Base-by-base conservation (phyloP, 2,797 vertebrate genomes). In the Mycteria americana region DNA sequence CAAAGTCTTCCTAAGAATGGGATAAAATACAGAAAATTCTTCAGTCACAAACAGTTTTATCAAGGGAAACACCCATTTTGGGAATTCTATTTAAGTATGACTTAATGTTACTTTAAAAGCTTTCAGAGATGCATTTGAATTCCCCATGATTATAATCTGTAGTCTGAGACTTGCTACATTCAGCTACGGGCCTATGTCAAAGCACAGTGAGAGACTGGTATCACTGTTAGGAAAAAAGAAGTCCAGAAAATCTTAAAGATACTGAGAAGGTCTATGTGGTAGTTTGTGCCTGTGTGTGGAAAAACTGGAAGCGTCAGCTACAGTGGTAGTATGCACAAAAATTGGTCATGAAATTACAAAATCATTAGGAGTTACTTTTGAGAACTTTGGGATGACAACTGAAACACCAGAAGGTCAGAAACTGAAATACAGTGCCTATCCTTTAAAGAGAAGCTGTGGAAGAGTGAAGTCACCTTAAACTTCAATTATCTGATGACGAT, bases 381-480 rank as follows among this genome's bases (percentile, higher is more conserved):
- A 59, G 65, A 89, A 75, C 43, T 22, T 30, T 28, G 35, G 7
- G 6, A 6, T 6, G 46, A 33, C 18, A 81, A 60, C n/a, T 4
- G 5, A 60, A 70, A 64, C 18, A 23, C 9, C 2, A n/a, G 15
- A 72, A 63, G 16, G 39, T 33, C 16, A 50, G 54, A 59, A 46
- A 1, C 0, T 5, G 39, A 69, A 59, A 74, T 3, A 28, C 0
- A 0, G 4, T 11, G 39, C 13, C 27, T 27, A 9, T 24, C 7
- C 35, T 84, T 54, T 25, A 43, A 53, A 46, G 3, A 53, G 22
- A 12, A 80, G 17, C 30, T 7, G 8, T 25, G 31, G 15, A 54
- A 33, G 39, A 28, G 4, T 2, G 4, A 17, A 18, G 43, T n/a
- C 33, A 30, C 5, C 27, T n/a, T 46, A 31, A 68, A 11, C 18